phyloP scores from a whole-genome alignment of 2,113 vertebrate genomes.

The Phoenicopterus ruber region DNA sequence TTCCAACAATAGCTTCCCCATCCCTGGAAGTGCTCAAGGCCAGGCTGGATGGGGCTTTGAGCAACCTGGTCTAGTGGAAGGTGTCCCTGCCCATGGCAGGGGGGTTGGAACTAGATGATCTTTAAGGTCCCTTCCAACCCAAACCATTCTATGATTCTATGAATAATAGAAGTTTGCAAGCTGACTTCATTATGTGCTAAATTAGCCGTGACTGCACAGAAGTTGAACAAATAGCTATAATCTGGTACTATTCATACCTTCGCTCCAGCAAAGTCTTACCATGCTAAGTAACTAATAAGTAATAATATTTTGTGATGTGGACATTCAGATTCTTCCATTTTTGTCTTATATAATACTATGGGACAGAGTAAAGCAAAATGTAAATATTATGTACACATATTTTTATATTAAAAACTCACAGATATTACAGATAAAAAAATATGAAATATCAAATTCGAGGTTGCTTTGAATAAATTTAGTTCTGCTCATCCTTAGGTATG shows the following conservation, averaged over 20 bases:
- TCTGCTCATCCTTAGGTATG: not conserved
- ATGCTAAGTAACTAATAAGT: not conserved
- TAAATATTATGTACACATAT: not conserved
- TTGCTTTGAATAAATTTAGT: not conserved
- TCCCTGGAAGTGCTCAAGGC: too few relatives aligned
- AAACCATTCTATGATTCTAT: too few relatives aligned
- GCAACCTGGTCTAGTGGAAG: too few relatives aligned
- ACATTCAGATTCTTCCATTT: not conserved
- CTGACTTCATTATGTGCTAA: not conserved
- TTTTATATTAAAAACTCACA: not conserved
- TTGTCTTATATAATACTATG: not conserved
- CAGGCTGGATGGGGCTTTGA: too few relatives aligned
- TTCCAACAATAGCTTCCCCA: not conserved
- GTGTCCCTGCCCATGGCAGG: too few relatives aligned
- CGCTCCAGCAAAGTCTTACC: not conserved
- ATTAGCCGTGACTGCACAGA: not conserved
- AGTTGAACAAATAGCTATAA: not conserved
- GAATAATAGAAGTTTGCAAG: not conserved
- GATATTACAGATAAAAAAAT: not conserved
- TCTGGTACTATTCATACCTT: not conserved
- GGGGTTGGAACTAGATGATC: too few relatives aligned
- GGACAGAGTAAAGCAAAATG: not conserved
- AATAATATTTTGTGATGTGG: too few relatives aligned
- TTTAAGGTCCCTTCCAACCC: too few relatives aligned
- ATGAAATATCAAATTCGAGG: not conserved